A percentile compares a stretch with the other conserved stretches of the same genome.
Evolutionary conservation across 1,140 invertebrate genomes (phyloP).

Genomic region (Drosophila nasuta): DNA sequence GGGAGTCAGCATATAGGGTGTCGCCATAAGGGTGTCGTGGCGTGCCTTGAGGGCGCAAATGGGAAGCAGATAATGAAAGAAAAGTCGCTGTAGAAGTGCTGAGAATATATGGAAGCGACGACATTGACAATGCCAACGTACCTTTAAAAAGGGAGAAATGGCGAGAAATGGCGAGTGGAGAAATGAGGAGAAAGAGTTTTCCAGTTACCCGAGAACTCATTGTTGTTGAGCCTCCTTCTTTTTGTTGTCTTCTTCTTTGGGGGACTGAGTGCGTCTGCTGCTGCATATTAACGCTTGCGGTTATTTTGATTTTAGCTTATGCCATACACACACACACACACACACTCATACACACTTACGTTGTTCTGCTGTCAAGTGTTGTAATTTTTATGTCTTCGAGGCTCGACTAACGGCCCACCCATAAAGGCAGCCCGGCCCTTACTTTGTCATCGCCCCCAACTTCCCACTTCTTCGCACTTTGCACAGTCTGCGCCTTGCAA

Average conservation of each 20-base stretch:
- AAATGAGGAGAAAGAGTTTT: background rate
- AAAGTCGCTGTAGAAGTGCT: background rate
- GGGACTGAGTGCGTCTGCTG: constrained; percentile 10
- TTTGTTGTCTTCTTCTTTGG: background rate
- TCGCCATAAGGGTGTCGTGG: background rate
- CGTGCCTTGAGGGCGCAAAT: background rate
- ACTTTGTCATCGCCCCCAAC: background rate
- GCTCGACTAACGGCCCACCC: constrained; percentile 8
- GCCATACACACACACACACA: constrained; percentile 20
- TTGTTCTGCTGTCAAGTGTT: constrained; percentile 23
- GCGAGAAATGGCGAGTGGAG: background rate
- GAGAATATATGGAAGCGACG: too few species aligned
- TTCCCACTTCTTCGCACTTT: background rate
- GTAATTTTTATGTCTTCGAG: constrained; percentile 50
- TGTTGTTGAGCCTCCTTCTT: constrained; percentile 11
- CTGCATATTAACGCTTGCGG: constrained; percentile 40
- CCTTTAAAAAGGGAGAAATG: background rate
- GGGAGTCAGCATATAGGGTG: background rate
- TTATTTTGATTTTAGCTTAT: constrained; percentile 51
- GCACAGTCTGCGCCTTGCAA: constrained; percentile 37
- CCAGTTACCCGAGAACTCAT: constrained; percentile 1
- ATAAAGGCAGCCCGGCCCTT: background rate
- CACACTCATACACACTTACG: constrained; percentile 1
- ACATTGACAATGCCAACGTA: constrained; percentile 21
- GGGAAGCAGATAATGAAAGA: constrained; percentile 11